Percentiles rank a stretch among this genome's conserved stretches.
These are phyloP conservation scores for Ceratina calcarata DNA, from an alignment of 1,140 invertebrate species.

Conservation along the genomic window DNA sequence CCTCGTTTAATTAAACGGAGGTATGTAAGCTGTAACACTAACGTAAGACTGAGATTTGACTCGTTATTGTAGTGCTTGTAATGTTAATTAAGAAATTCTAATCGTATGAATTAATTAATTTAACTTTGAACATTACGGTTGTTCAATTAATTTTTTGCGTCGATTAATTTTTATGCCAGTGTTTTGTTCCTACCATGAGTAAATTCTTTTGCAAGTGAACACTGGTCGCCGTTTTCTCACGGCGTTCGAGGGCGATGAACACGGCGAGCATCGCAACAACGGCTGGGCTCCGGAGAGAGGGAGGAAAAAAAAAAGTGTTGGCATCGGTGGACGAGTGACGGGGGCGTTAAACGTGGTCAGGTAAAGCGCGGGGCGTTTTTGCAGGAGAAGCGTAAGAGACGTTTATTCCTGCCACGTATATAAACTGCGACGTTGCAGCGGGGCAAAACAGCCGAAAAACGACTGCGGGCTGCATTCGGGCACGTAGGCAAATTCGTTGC, in stretches of 20 bases:
- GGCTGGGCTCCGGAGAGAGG: too few relatives aligned
- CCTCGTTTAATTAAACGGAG: constrained; percentile 11
- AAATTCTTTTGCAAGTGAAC: neutral
- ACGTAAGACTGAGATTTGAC: neutral
- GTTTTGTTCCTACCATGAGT: too few relatives aligned
- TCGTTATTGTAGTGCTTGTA: neutral
- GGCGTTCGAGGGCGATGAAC: neutral
- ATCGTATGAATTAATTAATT: too few relatives aligned
- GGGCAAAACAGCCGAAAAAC: constrained; percentile 61
- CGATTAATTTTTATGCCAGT: neutral
- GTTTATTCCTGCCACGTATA: constrained; percentile 69
- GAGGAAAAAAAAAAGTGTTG: neutral
- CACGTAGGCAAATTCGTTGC: constrained; percentile 77
- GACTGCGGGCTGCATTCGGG: constrained; percentile 61
- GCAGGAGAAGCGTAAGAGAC: constrained; percentile 60
- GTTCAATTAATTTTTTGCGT: neutral
- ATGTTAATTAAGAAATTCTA: constrained; percentile 15
- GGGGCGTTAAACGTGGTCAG: neutral
- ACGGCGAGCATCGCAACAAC: neutral
- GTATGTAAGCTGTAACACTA: neutral
- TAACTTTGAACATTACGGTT: neutral
- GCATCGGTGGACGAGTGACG: neutral
- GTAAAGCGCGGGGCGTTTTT: constrained; percentile 5
- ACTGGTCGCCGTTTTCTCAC: too few relatives aligned
- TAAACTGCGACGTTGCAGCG: constrained; percentile 56